These are phyloP conservation scores for Ursus arctos DNA, from an alignment of 2,113 vertebrate genomes.

Conservation along the genomic window DNA sequence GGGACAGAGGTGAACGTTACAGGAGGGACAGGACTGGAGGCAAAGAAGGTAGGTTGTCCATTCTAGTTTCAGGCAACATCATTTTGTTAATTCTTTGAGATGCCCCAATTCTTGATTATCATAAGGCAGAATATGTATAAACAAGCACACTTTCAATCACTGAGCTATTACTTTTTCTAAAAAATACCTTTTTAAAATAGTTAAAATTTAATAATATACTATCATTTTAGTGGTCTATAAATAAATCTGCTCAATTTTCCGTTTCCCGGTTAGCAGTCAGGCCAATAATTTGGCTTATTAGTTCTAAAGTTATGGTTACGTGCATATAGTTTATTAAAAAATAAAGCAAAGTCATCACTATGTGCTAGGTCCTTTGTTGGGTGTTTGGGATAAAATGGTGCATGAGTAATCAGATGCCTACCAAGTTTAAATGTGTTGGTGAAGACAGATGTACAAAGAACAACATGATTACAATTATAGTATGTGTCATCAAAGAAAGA, in stretches of 20 bases:
- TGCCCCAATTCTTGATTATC: neutral
- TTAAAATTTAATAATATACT: neutral
- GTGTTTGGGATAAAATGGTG: neutral
- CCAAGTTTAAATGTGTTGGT: neutral
- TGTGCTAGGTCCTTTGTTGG: neutral
- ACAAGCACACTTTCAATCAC: neutral
- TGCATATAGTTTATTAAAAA: constrained; percentile 16
- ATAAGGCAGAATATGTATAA: neutral
- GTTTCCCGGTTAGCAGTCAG: neutral
- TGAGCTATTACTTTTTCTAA: neutral
- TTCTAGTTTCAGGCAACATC: neutral
- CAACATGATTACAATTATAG: neutral
- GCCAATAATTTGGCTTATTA: constrained; percentile 28
- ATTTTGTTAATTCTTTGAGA: constrained; percentile 45
- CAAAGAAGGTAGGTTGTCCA: neutral
- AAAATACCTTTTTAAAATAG: neutral
- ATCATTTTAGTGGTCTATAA: constrained; percentile 8
- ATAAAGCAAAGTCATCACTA: constrained; percentile 14
- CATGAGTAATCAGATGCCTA: neutral
- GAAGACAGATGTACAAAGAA: neutral
- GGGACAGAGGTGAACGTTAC: neutral
- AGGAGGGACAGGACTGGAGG: neutral
- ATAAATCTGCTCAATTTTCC: constrained; percentile 34
- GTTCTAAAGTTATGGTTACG: constrained; percentile 16
- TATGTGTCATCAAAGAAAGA: constrained; percentile 25